These are phyloP conservation scores for Marisa cornuarietis DNA, from an alignment of 1,140 invertebrate genomes.

Conservation along the genomic window DNA sequence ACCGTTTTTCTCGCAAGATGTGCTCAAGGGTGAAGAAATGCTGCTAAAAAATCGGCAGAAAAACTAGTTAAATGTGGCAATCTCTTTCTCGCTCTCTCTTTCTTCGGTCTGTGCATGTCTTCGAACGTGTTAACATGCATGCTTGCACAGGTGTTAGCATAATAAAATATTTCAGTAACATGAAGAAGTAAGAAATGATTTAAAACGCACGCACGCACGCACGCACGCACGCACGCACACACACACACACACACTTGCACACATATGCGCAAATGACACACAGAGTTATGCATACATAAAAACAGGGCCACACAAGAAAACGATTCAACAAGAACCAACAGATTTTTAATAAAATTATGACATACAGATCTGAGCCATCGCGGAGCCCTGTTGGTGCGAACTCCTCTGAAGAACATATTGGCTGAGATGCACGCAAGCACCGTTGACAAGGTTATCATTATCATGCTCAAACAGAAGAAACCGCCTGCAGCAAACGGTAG, in stretches of 20 bases:
- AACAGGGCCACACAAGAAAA: neutral
- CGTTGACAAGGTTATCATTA: constrained; percentile 65
- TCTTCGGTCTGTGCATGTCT: too few species aligned
- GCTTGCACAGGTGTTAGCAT: neutral
- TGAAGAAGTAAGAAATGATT: neutral
- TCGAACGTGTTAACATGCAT: too few species aligned
- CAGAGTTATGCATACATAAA: neutral
- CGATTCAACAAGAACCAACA: neutral
- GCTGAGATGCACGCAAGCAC: constrained; percentile 63
- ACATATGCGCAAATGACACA: neutral
- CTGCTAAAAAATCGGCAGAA: neutral
- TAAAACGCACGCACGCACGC: neutral
- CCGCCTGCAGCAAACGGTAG: constrained; percentile 56
- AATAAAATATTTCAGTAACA: neutral
- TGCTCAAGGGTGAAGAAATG: neutral
- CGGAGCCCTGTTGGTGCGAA: constrained; percentile 55
- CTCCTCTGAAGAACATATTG: constrained; percentile 65
- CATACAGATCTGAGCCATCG: constrained; percentile 56
- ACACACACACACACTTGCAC: neutral
- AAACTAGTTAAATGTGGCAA: neutral
- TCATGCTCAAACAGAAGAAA: constrained; percentile 67
- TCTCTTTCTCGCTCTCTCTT: neutral
- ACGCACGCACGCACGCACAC: neutral
- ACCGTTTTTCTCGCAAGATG: neutral
- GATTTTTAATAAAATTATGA: neutral